These are phyloP conservation scores for Panurus biarmicus DNA, from an alignment of 2,113 vertebrate genomes.

Conservation along the genomic window DNA sequence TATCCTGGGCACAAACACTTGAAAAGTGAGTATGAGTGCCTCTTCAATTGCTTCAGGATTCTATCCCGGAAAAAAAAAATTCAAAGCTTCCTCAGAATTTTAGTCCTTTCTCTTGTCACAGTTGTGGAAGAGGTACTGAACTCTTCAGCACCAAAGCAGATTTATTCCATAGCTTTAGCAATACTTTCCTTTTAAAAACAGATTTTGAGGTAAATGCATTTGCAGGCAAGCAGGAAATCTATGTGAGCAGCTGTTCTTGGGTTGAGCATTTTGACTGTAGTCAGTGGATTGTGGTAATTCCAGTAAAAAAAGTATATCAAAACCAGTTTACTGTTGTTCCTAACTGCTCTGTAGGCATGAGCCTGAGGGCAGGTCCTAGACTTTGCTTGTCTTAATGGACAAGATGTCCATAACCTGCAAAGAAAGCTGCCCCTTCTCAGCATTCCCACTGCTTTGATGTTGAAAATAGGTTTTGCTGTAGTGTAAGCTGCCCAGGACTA, in stretches of 20 bases:
- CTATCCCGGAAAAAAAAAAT: background rate
- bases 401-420: background rate
- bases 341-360: accelerated
- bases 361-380: background rate
- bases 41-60: background rate
- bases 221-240: background rate
- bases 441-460: background rate
- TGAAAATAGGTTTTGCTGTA: background rate
- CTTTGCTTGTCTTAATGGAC: background rate
- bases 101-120: background rate
- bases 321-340: background rate
- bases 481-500: background rate
- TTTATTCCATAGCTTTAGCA: background rate
- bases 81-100: background rate
- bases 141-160: background rate
- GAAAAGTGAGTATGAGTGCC: background rate
- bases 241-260: background rate
- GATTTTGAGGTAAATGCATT: background rate
- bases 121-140: background rate
- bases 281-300: background rate
- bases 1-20: background rate
- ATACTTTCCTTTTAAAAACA: background rate
- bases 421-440: background rate
- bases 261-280: background rate
- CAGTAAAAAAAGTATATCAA: background rate